Evolutionary conservation across 2,113 vertebrate species (phyloP).

Genomic region (Periophthalmodon schlosseri): DNA sequence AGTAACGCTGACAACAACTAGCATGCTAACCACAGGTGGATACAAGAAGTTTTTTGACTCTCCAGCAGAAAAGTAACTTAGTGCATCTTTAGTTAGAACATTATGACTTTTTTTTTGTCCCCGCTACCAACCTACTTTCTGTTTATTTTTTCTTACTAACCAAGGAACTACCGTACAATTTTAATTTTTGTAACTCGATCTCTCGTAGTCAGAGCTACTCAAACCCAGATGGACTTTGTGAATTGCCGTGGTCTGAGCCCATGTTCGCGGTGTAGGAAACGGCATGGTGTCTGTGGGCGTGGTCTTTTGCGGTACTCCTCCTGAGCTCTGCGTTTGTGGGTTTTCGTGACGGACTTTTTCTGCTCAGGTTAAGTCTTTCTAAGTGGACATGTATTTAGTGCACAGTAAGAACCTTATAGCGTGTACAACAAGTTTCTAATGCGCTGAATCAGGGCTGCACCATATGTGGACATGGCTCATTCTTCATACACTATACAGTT

Average conservation of each 20-base stretch:
- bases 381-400: conserved; percentile 8
- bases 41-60: too few relatives aligned
- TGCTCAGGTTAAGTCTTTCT: conserved; percentile 55
- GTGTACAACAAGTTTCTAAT: not conserved
- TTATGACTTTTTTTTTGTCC: too few relatives aligned
- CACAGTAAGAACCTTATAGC: not conserved
- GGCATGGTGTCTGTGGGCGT: too few relatives aligned
- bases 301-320: conserved; percentile 41
- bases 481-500: not conserved
- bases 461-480: not conserved
- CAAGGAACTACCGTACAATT: too few relatives aligned
- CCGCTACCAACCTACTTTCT: too few relatives aligned
- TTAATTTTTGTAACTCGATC: too few relatives aligned
- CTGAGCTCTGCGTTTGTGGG: conserved; percentile 9
- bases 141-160: too few relatives aligned
- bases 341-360: conserved; percentile 22
- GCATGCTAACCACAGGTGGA: too few relatives aligned
- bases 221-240: not conserved
- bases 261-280: too few relatives aligned
- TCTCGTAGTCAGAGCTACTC: not conserved
- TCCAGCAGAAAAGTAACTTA: too few relatives aligned
- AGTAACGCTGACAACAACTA: too few relatives aligned
- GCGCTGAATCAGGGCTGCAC: not conserved
- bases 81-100: too few relatives aligned
- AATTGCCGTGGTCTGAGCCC: not conserved